A percentile compares a stretch with the other conserved stretches of the same genome.
phyloP scores from a whole-genome alignment of 1,140 invertebrate species.

The Antheraea pernyi region DNA sequence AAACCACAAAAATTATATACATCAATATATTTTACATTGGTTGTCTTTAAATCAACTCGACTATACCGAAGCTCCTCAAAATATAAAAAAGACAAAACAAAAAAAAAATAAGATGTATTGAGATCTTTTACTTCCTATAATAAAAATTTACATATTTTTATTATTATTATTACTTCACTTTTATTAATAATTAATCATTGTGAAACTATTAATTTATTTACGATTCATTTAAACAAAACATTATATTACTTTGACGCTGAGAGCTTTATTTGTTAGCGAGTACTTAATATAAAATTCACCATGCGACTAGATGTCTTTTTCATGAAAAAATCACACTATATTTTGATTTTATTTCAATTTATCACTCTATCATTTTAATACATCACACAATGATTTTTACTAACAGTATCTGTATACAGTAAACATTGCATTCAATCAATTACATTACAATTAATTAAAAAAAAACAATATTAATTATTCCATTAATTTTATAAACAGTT shows the following conservation, averaged over 20 bases:
- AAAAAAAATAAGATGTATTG: constrained; percentile 74
- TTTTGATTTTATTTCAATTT: too few species aligned
- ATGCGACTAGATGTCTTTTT: too few species aligned
- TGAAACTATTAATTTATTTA: constrained; percentile 66
- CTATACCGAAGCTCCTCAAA: constrained; percentile 78
- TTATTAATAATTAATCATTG: constrained; percentile 44
- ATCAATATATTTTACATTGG: constrained; percentile 79
- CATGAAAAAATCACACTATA: too few species aligned
- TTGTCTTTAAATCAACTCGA: constrained; percentile 78
- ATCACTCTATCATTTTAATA: too few species aligned
- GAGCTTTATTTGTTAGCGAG: constrained; percentile 51
- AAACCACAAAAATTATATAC: constrained; percentile 64
- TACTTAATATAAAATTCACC: too few species aligned
- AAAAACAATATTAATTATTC: too few species aligned
- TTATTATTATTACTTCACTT: not conserved
- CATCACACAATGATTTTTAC: too few species aligned
- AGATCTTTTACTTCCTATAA: constrained; percentile 79
- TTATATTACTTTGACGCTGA: constrained; percentile 48
- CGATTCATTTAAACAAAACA: constrained; percentile 56
- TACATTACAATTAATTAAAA: too few species aligned
- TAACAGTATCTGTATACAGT: too few species aligned
- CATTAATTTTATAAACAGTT: too few species aligned
- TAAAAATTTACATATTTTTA: constrained; percentile 74
- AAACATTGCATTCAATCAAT: too few species aligned
- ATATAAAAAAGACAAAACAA: constrained; percentile 76